Conservation (phyloP, 2,797 vertebrate genomes). For the Phoxinus dragarum region DNA sequence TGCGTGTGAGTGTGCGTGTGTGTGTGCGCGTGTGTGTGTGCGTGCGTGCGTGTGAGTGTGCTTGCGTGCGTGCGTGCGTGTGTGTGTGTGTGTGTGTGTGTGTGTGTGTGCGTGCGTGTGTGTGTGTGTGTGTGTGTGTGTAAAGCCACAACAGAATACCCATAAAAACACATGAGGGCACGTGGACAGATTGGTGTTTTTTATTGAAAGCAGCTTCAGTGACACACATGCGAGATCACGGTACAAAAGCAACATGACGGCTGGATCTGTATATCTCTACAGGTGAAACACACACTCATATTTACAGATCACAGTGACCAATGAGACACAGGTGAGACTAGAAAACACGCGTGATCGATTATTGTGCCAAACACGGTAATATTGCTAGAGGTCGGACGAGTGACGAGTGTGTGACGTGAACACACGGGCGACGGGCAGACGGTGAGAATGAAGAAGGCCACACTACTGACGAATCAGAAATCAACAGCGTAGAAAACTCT, state of each 20-base stretch:
- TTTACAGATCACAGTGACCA: constrained; percentile 85
- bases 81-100: no score
- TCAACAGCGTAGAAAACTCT: constrained; percentile 81
- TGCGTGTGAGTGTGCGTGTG: no score
- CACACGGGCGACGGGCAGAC: constrained; percentile 41
- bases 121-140: no score
- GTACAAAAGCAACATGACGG: constrained; percentile 92
- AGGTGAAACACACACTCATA: constrained; percentile 83
- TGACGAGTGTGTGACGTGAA: background rate
- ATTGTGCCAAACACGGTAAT: constrained; percentile 20
- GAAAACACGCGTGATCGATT: constrained; percentile 27
- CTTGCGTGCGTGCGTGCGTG: no score
- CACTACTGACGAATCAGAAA: constrained; percentile 79
- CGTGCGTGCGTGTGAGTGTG: no score
- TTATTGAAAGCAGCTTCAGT: constrained; percentile 94
- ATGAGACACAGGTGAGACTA: constrained; percentile 69
- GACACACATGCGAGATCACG: constrained; percentile 97
- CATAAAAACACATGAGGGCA: background rate
- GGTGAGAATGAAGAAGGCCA: constrained; percentile 72
- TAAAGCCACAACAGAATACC: background rate
- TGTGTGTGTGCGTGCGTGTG: no score
- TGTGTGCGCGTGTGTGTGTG: no score
- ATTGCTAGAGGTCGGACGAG: constrained; percentile 50
- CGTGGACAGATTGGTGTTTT: constrained; percentile 60
- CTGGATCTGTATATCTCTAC: constrained; percentile 87